Percentiles rank a stretch among this genome's conserved stretches.
phyloP scores from a whole-genome alignment of 2,888 invertebrate genomes.

The Emmelina monodactyla region DNA sequence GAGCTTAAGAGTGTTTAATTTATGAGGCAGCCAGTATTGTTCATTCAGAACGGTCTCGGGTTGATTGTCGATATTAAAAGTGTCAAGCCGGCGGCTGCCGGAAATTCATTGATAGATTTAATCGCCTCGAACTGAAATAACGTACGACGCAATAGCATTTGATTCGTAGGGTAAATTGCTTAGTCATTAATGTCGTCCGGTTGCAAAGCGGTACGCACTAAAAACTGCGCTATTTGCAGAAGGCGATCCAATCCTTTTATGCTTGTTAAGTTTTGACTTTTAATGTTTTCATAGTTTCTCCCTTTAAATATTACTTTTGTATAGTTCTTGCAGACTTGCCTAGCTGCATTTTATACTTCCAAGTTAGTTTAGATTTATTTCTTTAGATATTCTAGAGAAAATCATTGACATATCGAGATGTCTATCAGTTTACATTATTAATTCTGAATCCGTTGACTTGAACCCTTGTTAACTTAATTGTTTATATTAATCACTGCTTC shows the following conservation, averaged over 20 bases:
- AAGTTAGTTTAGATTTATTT: too few relatives aligned
- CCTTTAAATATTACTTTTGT: too few relatives aligned
- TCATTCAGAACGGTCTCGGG: constrained; percentile 50
- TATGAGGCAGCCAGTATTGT: constrained; percentile 55
- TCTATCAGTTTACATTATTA: too few relatives aligned
- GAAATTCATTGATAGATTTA: constrained; percentile 66
- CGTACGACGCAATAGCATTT: constrained; percentile 39
- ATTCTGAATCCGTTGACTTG: too few relatives aligned
- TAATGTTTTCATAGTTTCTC: too few relatives aligned
- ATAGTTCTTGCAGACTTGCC: too few relatives aligned
- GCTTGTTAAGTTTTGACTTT: too few relatives aligned
- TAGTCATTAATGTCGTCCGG: constrained; percentile 62
- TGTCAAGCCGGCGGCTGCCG: constrained; percentile 55
- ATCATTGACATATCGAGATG: too few relatives aligned
- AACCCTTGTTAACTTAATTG: too few relatives aligned
- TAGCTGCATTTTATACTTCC: too few relatives aligned
- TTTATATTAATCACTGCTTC: constrained; percentile 24
- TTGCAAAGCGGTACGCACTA: constrained; percentile 33
- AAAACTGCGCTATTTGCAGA: constrained; percentile 51
- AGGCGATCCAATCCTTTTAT: too few relatives aligned
- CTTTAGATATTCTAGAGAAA: too few relatives aligned
- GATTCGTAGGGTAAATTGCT: constrained; percentile 58
- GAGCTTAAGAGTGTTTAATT: constrained; percentile 49
- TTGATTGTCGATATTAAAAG: constrained; percentile 62
- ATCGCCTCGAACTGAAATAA: constrained; percentile 54